Percentiles rank a stretch among this genome's conserved stretches.
Conservation (phyloP, 2,888 invertebrate species). For the Saturnia pavonia region DNA sequence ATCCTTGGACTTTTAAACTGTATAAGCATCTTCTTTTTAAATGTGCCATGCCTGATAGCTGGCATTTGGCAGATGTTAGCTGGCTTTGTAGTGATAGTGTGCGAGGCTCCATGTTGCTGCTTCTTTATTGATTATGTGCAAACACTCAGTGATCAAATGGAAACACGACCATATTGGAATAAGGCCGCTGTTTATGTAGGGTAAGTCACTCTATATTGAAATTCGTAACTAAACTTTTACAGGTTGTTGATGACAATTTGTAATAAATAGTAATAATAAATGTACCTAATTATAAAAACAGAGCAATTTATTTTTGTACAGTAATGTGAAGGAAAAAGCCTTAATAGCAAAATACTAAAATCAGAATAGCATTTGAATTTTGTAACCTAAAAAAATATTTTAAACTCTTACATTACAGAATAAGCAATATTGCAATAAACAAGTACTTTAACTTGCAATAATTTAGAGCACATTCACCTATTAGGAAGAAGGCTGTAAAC, state of each 20-base stretch:
- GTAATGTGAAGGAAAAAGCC: too few species aligned
- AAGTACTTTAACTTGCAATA: not conserved
- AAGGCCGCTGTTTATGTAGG: constrained; percentile 91
- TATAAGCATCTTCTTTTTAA: constrained; percentile 83
- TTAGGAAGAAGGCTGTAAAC: not conserved
- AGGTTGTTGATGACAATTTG: too few species aligned
- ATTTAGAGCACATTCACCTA: not conserved
- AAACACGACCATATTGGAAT: constrained; percentile 93
- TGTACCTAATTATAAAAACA: too few species aligned
- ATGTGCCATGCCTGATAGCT: constrained; percentile 86
- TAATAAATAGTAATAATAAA: too few species aligned
- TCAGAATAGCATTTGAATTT: too few species aligned
- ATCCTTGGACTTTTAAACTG: constrained; percentile 90
- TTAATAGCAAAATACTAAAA: not conserved
- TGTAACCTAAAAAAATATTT: not conserved
- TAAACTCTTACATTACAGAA: not conserved
- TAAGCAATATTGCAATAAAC: not conserved
- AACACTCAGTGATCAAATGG: constrained; percentile 90
- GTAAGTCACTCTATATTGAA: constrained; percentile 81
- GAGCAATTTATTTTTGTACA: too few species aligned
- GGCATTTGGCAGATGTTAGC: constrained; percentile 94
- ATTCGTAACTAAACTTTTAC: not conserved
- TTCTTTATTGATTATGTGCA: constrained; percentile 97
- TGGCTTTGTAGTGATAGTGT: constrained; percentile 92
- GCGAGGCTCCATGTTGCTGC: constrained; percentile 99